phyloP scores from a whole-genome alignment of 2,113 vertebrate species.

The Lasiurus cinereus region DNA sequence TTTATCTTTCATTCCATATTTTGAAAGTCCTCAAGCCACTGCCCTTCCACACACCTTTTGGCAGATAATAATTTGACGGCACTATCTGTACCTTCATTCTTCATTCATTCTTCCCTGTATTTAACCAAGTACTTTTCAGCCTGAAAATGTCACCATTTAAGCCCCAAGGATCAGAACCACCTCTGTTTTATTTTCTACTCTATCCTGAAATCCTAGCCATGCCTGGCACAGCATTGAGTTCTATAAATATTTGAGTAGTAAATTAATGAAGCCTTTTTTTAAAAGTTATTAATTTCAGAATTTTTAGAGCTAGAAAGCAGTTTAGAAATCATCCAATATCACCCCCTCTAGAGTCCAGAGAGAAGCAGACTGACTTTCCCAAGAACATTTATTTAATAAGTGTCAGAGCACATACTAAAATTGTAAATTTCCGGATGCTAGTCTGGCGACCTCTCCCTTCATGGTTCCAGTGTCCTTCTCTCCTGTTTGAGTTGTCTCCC shows the following conservation, averaged over 20 bases:
- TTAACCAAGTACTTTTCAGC: conserved; percentile 94
- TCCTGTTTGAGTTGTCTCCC: neutral
- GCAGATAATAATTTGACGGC: conserved; percentile 92
- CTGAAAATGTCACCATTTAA: neutral
- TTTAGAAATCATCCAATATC: conserved; percentile 41
- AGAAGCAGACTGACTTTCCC: neutral
- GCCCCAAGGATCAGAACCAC: neutral
- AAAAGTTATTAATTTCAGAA: conserved; percentile 58
- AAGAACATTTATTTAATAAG: conserved; percentile 36
- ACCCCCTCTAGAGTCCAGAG: neutral
- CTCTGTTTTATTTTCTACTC: neutral
- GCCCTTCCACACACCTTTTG: conserved; percentile 93
- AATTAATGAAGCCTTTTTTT: neutral
- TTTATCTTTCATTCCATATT: conserved; percentile 94
- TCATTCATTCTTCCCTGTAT: conserved; percentile 93
- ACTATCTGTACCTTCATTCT: conserved; percentile 90
- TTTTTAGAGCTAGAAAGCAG: conserved; percentile 12
- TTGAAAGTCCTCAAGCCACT: conserved; percentile 91
- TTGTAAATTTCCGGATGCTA: conserved; percentile 8
- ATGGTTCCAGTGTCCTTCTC: neutral
- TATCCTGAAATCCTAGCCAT: neutral
- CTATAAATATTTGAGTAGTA: conserved; percentile 30
- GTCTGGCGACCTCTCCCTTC: neutral
- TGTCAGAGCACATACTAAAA: conserved; percentile 32
- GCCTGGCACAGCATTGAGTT: neutral